phyloP scores from a whole-genome alignment of 2,888 invertebrate species.

The Cyrtodaria siliqua region DNA sequence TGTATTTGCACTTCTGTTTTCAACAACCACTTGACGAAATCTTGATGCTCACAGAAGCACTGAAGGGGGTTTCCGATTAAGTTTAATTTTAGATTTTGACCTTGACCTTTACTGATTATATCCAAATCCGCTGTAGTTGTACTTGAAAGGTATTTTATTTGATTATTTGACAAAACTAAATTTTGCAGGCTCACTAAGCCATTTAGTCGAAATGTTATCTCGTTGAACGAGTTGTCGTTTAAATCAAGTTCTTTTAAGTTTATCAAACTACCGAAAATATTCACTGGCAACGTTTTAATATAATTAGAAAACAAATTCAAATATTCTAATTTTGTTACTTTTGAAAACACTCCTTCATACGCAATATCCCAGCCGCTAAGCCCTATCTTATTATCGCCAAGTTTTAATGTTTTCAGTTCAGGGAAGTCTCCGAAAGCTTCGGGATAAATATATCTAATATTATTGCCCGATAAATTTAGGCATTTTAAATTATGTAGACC shows the following conservation, averaged over 20 bases:
- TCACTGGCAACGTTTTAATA: conserved; percentile 28
- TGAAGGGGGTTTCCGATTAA: conserved; percentile 17
- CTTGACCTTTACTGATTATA: background rate
- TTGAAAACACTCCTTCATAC: conserved; percentile 13
- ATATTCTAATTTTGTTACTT: background rate
- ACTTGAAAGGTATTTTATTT: conserved; percentile 18
- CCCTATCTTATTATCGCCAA: conserved; percentile 29
- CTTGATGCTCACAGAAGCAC: conserved; percentile 21
- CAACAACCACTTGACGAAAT: conserved; percentile 30
- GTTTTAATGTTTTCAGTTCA: conserved; percentile 11
- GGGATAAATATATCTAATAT: conserved; percentile 12
- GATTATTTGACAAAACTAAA: conserved; percentile 31
- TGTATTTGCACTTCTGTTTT: conserved; percentile 17
- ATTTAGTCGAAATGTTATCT: conserved; percentile 18
- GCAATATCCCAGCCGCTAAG: background rate
- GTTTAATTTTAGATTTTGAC: background rate
- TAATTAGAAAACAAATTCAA: conserved; percentile 19
- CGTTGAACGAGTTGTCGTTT: conserved; percentile 18
- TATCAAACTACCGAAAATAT: conserved; percentile 16
- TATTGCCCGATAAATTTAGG: conserved; percentile 23
- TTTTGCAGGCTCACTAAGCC: conserved; percentile 3
- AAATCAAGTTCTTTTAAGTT: conserved; percentile 11
- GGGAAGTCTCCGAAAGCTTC: conserved; percentile 23
- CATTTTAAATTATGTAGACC: conserved; percentile 26
- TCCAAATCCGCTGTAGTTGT: conserved; percentile 15